Percentiles rank a stretch among this genome's conserved stretches.
These are phyloP conservation scores for Drosophila burlai DNA, from an alignment of 1,140 invertebrate genomes.

Conservation along the genomic window DNA sequence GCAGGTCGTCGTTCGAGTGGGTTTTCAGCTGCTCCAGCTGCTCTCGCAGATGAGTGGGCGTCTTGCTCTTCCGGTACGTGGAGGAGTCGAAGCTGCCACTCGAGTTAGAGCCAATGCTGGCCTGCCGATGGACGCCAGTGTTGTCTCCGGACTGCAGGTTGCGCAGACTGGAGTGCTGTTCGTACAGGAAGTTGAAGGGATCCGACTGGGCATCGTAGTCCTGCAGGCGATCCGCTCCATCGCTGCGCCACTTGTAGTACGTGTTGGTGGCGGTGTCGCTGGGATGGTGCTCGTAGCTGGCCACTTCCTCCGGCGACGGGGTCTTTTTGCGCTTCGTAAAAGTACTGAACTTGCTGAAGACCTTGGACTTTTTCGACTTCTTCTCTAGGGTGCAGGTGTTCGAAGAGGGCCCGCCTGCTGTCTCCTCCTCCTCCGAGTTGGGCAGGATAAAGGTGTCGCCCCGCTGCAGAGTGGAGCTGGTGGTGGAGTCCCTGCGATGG, in stretches of 20 bases:
- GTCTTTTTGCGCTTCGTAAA: slow-evolving; percentile 83
- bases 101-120: slow-evolving; percentile 63
- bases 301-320: slow-evolving; percentile 61
- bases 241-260: slow-evolving; percentile 81
- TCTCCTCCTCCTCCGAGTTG: slow-evolving; percentile 56
- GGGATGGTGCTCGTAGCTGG: slow-evolving; percentile 79
- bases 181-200: slow-evolving; percentile 82
- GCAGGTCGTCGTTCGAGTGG: slow-evolving; percentile 67
- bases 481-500: slow-evolving; percentile 62
- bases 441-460: slow-evolving; percentile 79
- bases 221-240: slow-evolving; percentile 66
- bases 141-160: slow-evolving; percentile 24
- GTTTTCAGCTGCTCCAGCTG: slow-evolving; percentile 79
- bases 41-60: slow-evolving; percentile 67
- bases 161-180: slow-evolving; percentile 71
- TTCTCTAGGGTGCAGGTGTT: slow-evolving; percentile 78
- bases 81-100: slow-evolving; percentile 76
- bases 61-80: slow-evolving; percentile 76
- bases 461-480: slow-evolving; percentile 70
- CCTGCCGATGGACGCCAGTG: slow-evolving; percentile 39
- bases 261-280: slow-evolving; percentile 82
- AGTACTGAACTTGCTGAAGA: slow-evolving; percentile 80
- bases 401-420: slow-evolving; percentile 18
- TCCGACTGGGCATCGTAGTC: slow-evolving; percentile 79
- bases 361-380: slow-evolving; percentile 82